Base-by-base conservation (phyloP, 2,888 invertebrate species). In the Gastrophysa polygoni region DNA sequence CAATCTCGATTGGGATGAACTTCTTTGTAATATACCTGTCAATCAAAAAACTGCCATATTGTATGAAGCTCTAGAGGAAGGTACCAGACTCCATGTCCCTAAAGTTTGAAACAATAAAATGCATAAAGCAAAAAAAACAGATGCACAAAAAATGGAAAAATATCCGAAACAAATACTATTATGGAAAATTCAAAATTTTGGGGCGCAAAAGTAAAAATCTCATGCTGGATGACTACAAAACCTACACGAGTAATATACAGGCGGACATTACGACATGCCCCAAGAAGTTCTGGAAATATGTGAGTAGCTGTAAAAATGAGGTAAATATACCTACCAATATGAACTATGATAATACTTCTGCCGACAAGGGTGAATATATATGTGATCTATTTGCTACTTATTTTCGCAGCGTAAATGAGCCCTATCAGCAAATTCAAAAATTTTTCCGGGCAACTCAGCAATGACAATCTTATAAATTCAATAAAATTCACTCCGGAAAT, bases 61-160 rank as follows among this genome's bases (percentile, higher is more conserved):
- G 10, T 32, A 32, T 10, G 10, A 32, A 32, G 10, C 10, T 32
- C 10, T 32, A 32, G 8, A 32, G 29, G 29, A 32, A 32, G 6
- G 29, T 32, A 8, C 29, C 29, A 32, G 6, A 8, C 29, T 32
- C 1, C 29, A 32, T 32, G 29, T 32, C 29, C 29, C 29, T 8
- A 32, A 32, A 8, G 29, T 32, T 32, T 11, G 49, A 49, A 5
- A 49, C 49, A 24, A 49, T 28, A 49, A 49, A 49, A 28, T 28
- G 49, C 14, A 28, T 49, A 28, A 49, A 49, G 11, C 49, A 49
- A 49, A 49, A 49, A 47, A 24, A 14, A 28, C 49, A 28, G 28
- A 28, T 49, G n/a, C 49, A 49, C 29, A 49, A 49, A n/a, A 24
- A 49, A 28, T 49, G 49, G 24, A 49, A 49, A 49, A 49, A 49